Base-by-base conservation (phyloP, 2,888 invertebrate species). In the Apamea sordens region DNA sequence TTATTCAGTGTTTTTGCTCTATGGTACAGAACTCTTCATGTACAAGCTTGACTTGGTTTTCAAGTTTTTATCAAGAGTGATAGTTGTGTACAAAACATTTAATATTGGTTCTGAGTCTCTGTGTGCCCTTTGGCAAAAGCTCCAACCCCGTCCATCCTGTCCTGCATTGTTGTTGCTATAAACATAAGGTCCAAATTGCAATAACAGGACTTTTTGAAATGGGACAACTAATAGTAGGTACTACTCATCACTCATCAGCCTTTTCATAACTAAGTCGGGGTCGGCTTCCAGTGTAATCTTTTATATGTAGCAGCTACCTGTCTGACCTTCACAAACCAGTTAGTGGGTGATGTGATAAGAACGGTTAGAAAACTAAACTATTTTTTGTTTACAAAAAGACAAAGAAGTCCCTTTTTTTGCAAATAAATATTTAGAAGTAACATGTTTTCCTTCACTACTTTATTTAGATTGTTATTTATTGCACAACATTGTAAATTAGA, bases 401-500 rank as follows among this genome's bases (percentile, higher is more conserved):
- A n/a, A n/a, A 41, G 7, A 36, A 65, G 18, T 4, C 5, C 18
- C 6, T 32, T 11, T 32, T 32, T 24, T 32, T 32, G 21, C 2
- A 44, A 32, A 10, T 8, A 73, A 59, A 32, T 44, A 3, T 41
- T 15, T 18, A 11, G 11, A 53, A 74, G 8, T 61, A 28, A 32
- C 1, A 10, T 21, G 41, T 41, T 50, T 50, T 28, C 18, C 32
- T 15, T 4, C 32, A 36, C 28, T 24, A 70, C 15, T 53, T 53
- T 15, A 24, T 32, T 50, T 69, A 32, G 28, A 32, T 32, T 63
- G n/a, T 59, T 53, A 69, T 28, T 41, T 21, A 53, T 64, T 77
- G 41, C 64, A 76, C 74, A 63, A 73, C 24, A 75, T 50, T 63
- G 63, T 63, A 63, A 36, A 76, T 13, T 63, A 63, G 28, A 76